Base-by-base conservation (phyloP, 1,140 invertebrate genomes). In the Macrobrachium nipponense region DNA sequence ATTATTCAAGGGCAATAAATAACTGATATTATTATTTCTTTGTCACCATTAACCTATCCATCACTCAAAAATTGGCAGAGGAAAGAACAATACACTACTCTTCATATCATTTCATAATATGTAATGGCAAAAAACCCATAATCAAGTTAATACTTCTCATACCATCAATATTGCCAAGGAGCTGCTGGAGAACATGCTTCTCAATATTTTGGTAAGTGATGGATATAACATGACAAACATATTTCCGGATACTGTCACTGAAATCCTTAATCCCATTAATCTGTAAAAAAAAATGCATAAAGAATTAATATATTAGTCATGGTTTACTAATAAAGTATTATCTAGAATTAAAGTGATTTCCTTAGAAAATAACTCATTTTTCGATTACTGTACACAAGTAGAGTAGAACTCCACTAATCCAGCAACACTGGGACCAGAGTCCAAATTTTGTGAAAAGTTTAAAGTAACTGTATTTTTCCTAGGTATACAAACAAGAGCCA, bases 181-280 rank as follows among this genome's bases (percentile, higher is more conserved):
- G 92, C 90, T 96, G 94, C 81, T 94, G 93, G 17, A 99, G 92
- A 86, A 96, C 93, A 75, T 93, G 92, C 90, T 95, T 95, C 80
- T 97, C 95, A 91, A 99, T 98, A 2, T 95, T 96, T 91, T 99
- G 98, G 92, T 98, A 99, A 8, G 98, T 99, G 66, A 98, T 98
- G 87, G 96, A 96, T 36, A 99, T 95, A 59, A 99, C 98, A 92
- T 99, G 98, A 88, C 98, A 99, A 17, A 99, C 96, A 93, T 98
- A 99, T 91, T 99, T 98, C 73, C 98, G 93, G 86, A 99, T 97
- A 0, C 97, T 98, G 92, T 99, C 98, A 89, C 96, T 96, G 92
- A 99, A 99, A 44, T 98, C 98, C 88, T 93, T 93, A 85, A 99
- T 91, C 43, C 90, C 80, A 43, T 62, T 72, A 7, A 81, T 90